These are phyloP conservation scores for Copsychus sechellarum DNA, from an alignment of 2,113 vertebrate genomes.

Conservation along the genomic window DNA sequence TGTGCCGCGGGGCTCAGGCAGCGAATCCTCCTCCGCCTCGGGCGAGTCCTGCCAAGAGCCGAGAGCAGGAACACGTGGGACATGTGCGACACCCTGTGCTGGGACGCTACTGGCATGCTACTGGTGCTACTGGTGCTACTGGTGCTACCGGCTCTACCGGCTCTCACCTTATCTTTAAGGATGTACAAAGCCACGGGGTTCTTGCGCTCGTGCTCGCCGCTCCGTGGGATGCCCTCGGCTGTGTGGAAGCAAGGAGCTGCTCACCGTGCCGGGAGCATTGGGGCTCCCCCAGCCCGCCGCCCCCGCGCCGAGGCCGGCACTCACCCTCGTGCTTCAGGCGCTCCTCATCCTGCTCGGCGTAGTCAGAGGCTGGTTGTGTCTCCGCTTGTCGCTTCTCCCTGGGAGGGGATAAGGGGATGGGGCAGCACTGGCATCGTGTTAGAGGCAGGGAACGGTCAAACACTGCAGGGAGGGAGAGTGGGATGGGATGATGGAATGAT, in stretches of 20 bases:
- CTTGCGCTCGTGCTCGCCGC: constrained; percentile 84
- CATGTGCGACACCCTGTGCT: rapidly evolving
- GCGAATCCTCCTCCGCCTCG: neutral
- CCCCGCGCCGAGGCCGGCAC: rapidly evolving
- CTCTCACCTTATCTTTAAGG: constrained; percentile 88
- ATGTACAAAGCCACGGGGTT: constrained; percentile 90
- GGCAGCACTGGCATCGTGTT: rapidly evolving
- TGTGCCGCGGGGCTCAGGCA: neutral
- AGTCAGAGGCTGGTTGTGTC: constrained; percentile 78
- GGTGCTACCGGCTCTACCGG: rapidly evolving
- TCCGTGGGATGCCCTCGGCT: constrained; percentile 86
- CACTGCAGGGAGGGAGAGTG: neutral
- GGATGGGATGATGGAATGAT: too few species aligned
- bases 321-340: constrained; percentile 86
- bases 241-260: neutral
- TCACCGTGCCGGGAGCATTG: rapidly evolving
- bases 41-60: neutral
- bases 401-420: neutral
- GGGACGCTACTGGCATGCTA: rapidly evolving
- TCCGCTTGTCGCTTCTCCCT: constrained; percentile 87
- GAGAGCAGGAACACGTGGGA: rapidly evolving
- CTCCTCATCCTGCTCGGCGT: constrained; percentile 83
- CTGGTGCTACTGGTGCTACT: rapidly evolving
- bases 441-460: neutral
- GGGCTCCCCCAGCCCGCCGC: rapidly evolving